Evolutionary conservation across 2,888 invertebrate species (phyloP).

Genomic region (Perizoma affinitatum): DNA sequence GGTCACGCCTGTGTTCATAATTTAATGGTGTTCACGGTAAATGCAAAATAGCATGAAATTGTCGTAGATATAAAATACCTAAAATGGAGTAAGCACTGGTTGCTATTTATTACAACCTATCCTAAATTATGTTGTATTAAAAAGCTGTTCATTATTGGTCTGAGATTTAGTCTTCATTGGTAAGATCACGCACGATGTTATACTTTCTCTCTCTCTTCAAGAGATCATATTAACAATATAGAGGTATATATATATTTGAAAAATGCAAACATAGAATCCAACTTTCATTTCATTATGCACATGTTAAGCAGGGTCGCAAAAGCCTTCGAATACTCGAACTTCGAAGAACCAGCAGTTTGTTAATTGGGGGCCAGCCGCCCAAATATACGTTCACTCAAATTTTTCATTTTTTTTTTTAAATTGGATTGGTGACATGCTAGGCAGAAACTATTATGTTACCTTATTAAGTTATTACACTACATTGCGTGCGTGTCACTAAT

Average conservation of each 20-base stretch:
- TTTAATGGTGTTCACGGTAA: slow-evolving; percentile 32
- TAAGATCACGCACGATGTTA: slow-evolving; percentile 9
- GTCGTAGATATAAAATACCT: slow-evolving; percentile 10
- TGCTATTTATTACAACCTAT: too few species aligned
- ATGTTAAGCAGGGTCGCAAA: too few species aligned
- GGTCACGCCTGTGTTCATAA: slow-evolving; percentile 38
- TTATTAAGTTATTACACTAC: slow-evolving; percentile 47
- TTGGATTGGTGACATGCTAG: slow-evolving; percentile 28
- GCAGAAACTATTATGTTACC: slow-evolving; percentile 43
- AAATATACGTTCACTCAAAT: slow-evolving; percentile 3
- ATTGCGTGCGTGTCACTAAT: slow-evolving; percentile 49
- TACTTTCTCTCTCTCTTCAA: slow-evolving; percentile 23
- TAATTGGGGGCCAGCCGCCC: neutral
- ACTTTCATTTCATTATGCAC: too few species aligned
- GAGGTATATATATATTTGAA: too few species aligned
- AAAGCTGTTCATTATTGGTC: neutral
- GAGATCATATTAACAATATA: slow-evolving; percentile 1
- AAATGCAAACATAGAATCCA: neutral
- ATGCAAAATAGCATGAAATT: slow-evolving; percentile 22
- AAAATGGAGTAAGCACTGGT: too few species aligned
- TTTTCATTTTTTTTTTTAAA: slow-evolving; percentile 5
- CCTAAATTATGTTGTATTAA: neutral
- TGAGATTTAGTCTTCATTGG: slow-evolving; percentile 9
- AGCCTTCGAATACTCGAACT: too few species aligned
- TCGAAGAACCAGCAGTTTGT: neutral